phyloP scores from a whole-genome alignment of 2,113 vertebrate genomes.

The Fregetta grallaria region DNA sequence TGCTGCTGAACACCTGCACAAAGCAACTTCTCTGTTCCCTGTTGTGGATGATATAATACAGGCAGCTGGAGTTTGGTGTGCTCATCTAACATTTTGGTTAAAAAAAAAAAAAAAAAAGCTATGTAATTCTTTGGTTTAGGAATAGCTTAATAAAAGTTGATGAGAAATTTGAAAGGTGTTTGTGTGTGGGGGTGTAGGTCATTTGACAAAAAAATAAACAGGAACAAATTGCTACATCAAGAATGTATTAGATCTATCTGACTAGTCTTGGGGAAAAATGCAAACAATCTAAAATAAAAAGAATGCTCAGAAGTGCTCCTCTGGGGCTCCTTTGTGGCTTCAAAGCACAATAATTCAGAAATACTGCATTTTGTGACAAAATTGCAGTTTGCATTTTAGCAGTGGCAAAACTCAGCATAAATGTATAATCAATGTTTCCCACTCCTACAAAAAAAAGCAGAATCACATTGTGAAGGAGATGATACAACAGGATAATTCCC shows the following conservation, averaged over 20 bases:
- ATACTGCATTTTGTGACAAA: slow-evolving; percentile 31
- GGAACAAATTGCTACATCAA: neutral
- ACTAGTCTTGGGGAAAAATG: neutral
- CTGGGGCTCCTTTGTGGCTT: neutral
- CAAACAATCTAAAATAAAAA: slow-evolving; percentile 16
- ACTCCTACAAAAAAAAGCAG: neutral
- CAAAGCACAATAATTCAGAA: neutral
- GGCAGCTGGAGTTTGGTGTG: neutral
- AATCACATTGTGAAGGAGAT: neutral
- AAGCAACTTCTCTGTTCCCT: neutral
- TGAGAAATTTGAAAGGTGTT: neutral
- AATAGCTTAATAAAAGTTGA: neutral
- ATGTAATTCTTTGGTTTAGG: neutral
- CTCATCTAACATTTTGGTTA: neutral
- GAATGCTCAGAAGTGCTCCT: slow-evolving; percentile 19
- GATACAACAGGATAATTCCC: neutral
- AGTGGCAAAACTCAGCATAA: neutral
- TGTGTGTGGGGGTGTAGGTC: neutral
- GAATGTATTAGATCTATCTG: neutral
- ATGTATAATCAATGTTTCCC: neutral
- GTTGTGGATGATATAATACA: neutral
- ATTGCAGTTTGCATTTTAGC: slow-evolving; percentile 26
- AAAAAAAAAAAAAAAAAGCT: neutral
- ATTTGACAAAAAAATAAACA: neutral
- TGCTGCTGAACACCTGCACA: neutral